phyloP scores from a whole-genome alignment of 37 sponge, comb jelly and placozoan species.

The Crambe crambe region DNA sequence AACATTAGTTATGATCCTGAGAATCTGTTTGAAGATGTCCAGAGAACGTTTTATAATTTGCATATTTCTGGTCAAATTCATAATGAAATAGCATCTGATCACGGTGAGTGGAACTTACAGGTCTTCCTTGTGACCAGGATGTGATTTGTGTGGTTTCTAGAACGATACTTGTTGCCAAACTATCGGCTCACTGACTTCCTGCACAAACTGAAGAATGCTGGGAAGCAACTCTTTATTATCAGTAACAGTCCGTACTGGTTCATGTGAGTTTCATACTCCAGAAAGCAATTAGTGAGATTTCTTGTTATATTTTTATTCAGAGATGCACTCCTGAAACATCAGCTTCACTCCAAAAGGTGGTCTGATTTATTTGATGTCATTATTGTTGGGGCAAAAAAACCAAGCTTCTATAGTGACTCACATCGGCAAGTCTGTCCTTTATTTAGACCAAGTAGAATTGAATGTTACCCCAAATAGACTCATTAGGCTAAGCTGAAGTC shows the following conservation, averaged over 20 bases:
- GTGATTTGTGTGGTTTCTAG: too few relatives aligned
- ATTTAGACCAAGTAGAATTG: too few relatives aligned
- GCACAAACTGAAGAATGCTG: constrained; percentile 55
- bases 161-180: constrained; percentile 50
- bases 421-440: constrained; percentile 31
- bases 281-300: constrained; percentile 79
- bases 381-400: constrained; percentile 81
- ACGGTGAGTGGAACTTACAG: constrained; percentile 18
- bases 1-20: constrained; percentile 47
- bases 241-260: constrained; percentile 92
- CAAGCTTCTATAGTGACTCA: constrained; percentile 73
- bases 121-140: not conserved
- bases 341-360: constrained; percentile 77
- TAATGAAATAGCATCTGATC: constrained; percentile 45
- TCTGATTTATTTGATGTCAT: constrained; percentile 89
- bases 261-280: constrained; percentile 69
- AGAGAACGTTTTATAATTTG: constrained; percentile 57
- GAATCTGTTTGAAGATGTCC: constrained; percentile 71
- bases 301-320: too few relatives aligned
- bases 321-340: constrained; percentile 76
- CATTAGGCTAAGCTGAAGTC: too few relatives aligned
- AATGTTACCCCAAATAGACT: too few relatives aligned
- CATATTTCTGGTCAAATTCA: constrained; percentile 72
- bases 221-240: constrained; percentile 89
- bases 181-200: constrained; percentile 53